These are phyloP conservation scores for Pterocles orientalis DNA, from an alignment of 2,113 vertebrate species.

Conservation along the genomic window DNA sequence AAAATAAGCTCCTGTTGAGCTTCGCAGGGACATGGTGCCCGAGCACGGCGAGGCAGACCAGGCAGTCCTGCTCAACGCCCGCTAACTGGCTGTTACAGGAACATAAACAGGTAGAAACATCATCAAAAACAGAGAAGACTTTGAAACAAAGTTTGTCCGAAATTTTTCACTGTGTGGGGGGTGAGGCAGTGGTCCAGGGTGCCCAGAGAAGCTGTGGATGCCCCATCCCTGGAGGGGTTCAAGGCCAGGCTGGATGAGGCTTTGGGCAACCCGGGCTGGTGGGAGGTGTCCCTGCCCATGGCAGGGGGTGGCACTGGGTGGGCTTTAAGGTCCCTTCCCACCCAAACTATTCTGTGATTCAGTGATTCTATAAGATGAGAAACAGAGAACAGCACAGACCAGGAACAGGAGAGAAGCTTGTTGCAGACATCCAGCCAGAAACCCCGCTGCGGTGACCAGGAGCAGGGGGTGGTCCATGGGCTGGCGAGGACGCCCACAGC, in stretches of 20 bases:
- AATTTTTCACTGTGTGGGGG: too few species aligned
- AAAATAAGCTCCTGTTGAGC: background rate
- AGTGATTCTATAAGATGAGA: background rate
- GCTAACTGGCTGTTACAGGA: background rate
- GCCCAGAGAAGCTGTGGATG: too few species aligned
- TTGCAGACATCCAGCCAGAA: background rate
- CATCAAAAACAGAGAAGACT: background rate
- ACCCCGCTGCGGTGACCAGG: too few species aligned
- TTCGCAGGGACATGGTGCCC: background rate
- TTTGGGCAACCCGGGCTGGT: too few species aligned
- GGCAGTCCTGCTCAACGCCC: background rate
- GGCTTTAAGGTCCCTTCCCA: too few species aligned
- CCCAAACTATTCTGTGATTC: too few species aligned
- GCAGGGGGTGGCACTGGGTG: too few species aligned
- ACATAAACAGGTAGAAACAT: background rate
- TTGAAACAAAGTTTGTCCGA: background rate
- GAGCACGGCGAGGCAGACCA: background rate
- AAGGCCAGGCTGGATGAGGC: too few species aligned
- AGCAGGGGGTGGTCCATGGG: background rate
- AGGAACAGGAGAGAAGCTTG: background rate
- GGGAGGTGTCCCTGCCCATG: too few species aligned
- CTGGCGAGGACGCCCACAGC: background rate
- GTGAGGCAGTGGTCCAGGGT: too few species aligned
- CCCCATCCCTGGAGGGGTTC: too few species aligned
- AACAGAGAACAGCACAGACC: background rate